These are phyloP conservation scores for Drosophila mayaguana DNA, from an alignment of 2,888 invertebrate genomes.

Conservation along the genomic window DNA sequence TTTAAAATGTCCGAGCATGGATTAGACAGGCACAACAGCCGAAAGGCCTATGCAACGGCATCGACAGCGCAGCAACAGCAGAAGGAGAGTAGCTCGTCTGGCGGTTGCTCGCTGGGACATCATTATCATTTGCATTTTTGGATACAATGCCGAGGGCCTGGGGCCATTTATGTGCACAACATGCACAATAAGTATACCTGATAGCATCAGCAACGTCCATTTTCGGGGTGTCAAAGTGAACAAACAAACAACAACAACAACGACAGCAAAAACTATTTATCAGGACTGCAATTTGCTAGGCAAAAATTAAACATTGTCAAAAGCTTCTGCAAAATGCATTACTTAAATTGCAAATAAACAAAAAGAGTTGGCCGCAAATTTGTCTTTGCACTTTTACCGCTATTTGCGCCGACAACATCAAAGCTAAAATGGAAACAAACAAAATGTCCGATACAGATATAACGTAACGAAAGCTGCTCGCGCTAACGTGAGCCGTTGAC, in stretches of 20 bases:
- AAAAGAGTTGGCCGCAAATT: background rate
- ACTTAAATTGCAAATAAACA: constrained; percentile 17
- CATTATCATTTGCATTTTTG: constrained; percentile 41
- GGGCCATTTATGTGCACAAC: constrained; percentile 42
- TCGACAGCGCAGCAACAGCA: constrained; percentile 3
- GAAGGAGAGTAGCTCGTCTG: constrained; percentile 11
- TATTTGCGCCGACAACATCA: background rate
- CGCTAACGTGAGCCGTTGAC: constrained; percentile 11
- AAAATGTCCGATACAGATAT: background rate
- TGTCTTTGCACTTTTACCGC: background rate
- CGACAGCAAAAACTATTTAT: constrained; percentile 5
- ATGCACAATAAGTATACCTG: constrained; percentile 44
- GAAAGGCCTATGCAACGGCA: constrained; percentile 36
- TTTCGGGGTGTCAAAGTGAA: constrained; percentile 19
- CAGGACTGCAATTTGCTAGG: background rate
- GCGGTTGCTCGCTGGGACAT: constrained; percentile 31
- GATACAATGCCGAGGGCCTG: constrained; percentile 4
- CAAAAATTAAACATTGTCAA: constrained; percentile 12
- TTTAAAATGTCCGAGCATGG: constrained; percentile 71
- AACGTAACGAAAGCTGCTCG: background rate
- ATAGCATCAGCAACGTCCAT: constrained; percentile 42
- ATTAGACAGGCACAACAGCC: constrained; percentile 48
- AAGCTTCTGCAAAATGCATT: constrained; percentile 1
- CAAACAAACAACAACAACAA: constrained; percentile 8
- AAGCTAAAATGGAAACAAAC: background rate